Conservation (phyloP, 2,888 invertebrate species). For the Sinodicranocentrus sp. region DNA sequence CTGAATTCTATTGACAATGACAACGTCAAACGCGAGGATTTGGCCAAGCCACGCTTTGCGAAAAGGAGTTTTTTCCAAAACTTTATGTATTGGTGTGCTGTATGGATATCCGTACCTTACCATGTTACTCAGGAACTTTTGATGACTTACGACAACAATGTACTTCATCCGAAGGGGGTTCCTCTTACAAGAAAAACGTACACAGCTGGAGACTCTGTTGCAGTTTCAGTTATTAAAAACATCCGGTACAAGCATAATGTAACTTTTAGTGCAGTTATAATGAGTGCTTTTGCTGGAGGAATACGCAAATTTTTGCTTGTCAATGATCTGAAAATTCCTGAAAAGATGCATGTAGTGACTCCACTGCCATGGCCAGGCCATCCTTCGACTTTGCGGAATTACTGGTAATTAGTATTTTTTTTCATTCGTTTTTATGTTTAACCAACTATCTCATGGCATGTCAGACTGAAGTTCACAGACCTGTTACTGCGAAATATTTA, state of each 20-base stretch:
- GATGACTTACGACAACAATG: slow-evolving; percentile 61
- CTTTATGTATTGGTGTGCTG: slow-evolving; percentile 38
- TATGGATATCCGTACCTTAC: slow-evolving; percentile 55
- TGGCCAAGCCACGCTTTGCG: slow-evolving; percentile 55
- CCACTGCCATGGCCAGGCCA: slow-evolving; percentile 70
- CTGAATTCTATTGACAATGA: slow-evolving; percentile 67
- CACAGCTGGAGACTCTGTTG: slow-evolving; percentile 49
- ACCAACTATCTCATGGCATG: too few relatives aligned
- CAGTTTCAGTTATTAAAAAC: slow-evolving; percentile 54
- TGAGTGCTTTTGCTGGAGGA: slow-evolving; percentile 68
- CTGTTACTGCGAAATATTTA: too few relatives aligned
- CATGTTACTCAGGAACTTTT: slow-evolving; percentile 60
- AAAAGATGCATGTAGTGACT: slow-evolving; percentile 61
- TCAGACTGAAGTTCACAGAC: too few relatives aligned
- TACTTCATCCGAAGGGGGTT: slow-evolving; percentile 58
- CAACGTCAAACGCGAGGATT: slow-evolving; percentile 54
- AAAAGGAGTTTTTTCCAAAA: slow-evolving; percentile 40
- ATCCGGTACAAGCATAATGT: slow-evolving; percentile 48
- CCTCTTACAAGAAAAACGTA: slow-evolving; percentile 44
- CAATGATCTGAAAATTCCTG: slow-evolving; percentile 65
- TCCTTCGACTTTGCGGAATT: slow-evolving; percentile 68
- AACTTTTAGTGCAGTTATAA: slow-evolving; percentile 66
- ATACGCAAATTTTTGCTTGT: slow-evolving; percentile 70
- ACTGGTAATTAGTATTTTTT: slow-evolving; percentile 54
- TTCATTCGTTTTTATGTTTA: slow-evolving; percentile 3